Conservation (phyloP, 2,797 vertebrate species). For the Aselliscus stoliczkanus region DNA sequence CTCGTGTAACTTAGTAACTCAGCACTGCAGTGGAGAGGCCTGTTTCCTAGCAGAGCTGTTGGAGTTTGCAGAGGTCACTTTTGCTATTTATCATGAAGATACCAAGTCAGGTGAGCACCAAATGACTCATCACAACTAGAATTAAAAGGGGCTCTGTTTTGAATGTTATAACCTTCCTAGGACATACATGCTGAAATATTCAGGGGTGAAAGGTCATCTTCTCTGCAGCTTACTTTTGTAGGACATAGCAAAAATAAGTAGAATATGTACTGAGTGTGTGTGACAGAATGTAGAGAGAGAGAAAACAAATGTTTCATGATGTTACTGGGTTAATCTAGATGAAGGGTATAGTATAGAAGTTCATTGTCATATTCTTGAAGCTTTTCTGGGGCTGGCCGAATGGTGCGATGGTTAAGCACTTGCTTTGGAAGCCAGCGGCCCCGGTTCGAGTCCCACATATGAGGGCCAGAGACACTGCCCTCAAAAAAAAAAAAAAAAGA, state of each 20-base stretch:
- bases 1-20: constrained; percentile 85
- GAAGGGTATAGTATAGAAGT: neutral
- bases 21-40: constrained; percentile 86
- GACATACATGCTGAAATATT: neutral
- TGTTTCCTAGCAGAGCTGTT: constrained; percentile 92
- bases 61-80: constrained; percentile 84
- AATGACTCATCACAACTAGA: neutral
- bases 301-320: neutral
- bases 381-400: no score
- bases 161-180: neutral
- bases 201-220: neutral
- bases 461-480: no score
- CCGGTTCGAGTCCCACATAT: no score
- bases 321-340: neutral
- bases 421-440: no score
- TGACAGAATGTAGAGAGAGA: neutral
- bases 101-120: constrained; percentile 76
- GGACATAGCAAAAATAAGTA: neutral
- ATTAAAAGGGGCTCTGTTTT: neutral
- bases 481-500: no score
- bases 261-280: neutral
- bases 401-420: no score
- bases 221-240: constrained; percentile 7
- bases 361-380: neutral
- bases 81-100: constrained; percentile 90